These are phyloP conservation scores for Acanthis flammea DNA, from an alignment of 2,797 vertebrate species.

Conservation along the genomic window DNA sequence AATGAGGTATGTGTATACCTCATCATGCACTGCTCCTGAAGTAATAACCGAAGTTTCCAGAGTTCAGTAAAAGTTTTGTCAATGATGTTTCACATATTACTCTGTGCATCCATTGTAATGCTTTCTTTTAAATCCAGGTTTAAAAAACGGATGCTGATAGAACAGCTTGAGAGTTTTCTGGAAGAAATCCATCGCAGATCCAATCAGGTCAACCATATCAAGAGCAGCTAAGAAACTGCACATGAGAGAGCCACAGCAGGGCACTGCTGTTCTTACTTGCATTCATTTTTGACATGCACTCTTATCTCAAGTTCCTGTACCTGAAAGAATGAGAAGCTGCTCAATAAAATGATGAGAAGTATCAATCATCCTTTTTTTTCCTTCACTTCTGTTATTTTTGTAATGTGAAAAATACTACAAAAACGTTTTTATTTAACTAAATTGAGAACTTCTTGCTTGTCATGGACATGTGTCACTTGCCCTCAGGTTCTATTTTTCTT, in stretches of 20 bases:
- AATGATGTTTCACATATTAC: background rate
- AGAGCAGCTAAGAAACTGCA: constrained; percentile 73
- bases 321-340: constrained; percentile 72
- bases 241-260: constrained; percentile 54
- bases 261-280: constrained; percentile 70
- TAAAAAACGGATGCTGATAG: constrained; percentile 95
- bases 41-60: background rate
- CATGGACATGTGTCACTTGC: constrained; percentile 71
- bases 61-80: background rate
- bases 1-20: background rate
- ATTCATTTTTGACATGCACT: constrained; percentile 77
- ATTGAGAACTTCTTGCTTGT: constrained; percentile 69
- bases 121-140: constrained; percentile 81
- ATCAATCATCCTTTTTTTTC: constrained; percentile 42
- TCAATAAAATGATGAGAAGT: constrained; percentile 44
- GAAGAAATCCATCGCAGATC: constrained; percentile 93
- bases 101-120: background rate
- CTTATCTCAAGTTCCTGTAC: constrained; percentile 60
- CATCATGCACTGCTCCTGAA: background rate
- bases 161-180: constrained; percentile 93
- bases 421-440: constrained; percentile 74
- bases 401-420: constrained; percentile 75
- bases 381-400: constrained; percentile 77
- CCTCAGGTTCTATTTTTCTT: constrained; percentile 83
- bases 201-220: constrained; percentile 88